Evolutionary conservation across 2,113 vertebrate genomes (phyloP).

Genomic region (Hemicordylus capensis): DNA sequence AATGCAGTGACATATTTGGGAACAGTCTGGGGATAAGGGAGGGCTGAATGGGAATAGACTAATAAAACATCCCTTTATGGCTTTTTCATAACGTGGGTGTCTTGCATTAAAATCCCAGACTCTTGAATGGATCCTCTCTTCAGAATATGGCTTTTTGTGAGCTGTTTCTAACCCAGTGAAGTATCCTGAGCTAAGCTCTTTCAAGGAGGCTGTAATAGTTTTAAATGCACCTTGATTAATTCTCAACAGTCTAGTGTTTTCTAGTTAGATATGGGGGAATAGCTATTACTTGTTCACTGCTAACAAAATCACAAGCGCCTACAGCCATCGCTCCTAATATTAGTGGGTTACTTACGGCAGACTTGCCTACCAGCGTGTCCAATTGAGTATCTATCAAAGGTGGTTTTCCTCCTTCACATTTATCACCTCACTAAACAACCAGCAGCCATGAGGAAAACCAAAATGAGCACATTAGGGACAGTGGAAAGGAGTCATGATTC

Average conservation of each 20-base stretch:
- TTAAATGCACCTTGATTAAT: conserved; percentile 75
- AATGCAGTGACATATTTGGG: conserved; percentile 52
- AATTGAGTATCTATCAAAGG: conserved; percentile 46
- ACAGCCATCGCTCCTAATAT: conserved; percentile 24
- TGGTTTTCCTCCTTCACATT: conserved; percentile 49
- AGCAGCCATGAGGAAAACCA: conserved; percentile 62
- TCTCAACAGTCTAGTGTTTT: conserved; percentile 71
- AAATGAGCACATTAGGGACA: conserved; percentile 48
- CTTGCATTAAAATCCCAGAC: conserved; percentile 38
- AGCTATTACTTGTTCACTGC: conserved; percentile 63
- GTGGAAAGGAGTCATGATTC: conserved; percentile 43
- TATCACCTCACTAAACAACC: conserved; percentile 48
- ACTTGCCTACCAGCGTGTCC: conserved; percentile 28
- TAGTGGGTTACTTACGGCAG: conserved; percentile 42
- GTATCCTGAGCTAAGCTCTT: conserved; percentile 37
- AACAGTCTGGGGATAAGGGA: conserved; percentile 31
- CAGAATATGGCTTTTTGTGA: conserved; percentile 54
- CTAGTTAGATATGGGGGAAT: conserved; percentile 67
- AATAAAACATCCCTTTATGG: conserved; percentile 55
- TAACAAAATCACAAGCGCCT: conserved; percentile 55
- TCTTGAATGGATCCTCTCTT: conserved; percentile 18
- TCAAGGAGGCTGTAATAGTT: conserved; percentile 68
- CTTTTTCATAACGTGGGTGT: conserved; percentile 59
- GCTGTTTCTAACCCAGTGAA: conserved; percentile 42
- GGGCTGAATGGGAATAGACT: conserved; percentile 55